phyloP scores from a whole-genome alignment of 2,113 vertebrate species.

The Cyanoderma ruficeps region DNA sequence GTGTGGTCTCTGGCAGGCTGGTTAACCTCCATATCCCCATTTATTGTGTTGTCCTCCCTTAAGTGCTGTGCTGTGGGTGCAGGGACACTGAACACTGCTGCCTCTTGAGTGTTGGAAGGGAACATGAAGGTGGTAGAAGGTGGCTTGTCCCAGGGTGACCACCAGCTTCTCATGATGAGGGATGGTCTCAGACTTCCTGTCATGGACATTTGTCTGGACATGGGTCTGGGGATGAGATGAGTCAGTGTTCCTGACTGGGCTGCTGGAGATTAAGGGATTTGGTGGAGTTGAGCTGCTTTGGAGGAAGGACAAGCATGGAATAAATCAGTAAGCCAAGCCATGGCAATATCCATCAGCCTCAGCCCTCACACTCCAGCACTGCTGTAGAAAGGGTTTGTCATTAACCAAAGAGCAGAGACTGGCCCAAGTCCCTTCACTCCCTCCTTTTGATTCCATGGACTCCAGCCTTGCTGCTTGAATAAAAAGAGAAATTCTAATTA shows the following conservation, averaged over 20 bases:
- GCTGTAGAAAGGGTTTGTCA: background rate
- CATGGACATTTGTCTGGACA: background rate
- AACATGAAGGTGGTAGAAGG: background rate
- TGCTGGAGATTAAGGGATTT: background rate
- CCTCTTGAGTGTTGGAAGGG: background rate
- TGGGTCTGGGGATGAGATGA: background rate
- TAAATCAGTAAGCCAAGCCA: background rate
- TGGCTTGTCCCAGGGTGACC: background rate
- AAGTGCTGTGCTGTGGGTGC: background rate
- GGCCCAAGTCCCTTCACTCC: background rate
- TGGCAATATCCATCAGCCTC: background rate
- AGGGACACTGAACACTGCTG: background rate
- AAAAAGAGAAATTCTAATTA: slow-evolving; percentile 3
- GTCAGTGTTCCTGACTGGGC: background rate
- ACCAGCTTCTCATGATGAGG: background rate
- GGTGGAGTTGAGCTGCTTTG: background rate
- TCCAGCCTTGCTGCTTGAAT: background rate
- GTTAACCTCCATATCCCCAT: background rate
- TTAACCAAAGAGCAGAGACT: background rate
- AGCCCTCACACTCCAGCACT: background rate
- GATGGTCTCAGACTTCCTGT: background rate
- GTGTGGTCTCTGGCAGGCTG: background rate
- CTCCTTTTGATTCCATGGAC: background rate
- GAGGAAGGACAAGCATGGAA: background rate
- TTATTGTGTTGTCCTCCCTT: background rate